Base-by-base conservation (phyloP, 2,113 vertebrate species). In the Artemisiospiza belli region DNA sequence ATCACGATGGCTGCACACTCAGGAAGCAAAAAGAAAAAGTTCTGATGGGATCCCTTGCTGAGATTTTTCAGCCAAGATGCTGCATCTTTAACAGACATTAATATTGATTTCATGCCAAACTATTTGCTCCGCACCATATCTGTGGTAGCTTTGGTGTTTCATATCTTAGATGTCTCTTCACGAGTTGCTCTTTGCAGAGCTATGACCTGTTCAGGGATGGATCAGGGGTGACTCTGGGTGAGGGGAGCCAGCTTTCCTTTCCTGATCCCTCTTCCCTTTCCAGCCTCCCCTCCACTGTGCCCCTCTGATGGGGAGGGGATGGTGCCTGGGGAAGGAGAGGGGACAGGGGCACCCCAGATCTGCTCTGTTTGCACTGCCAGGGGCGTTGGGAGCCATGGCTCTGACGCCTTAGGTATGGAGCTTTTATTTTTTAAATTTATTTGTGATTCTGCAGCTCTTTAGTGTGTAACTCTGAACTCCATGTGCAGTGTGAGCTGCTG, bases 401-500 rank as follows among this genome's bases (percentile, higher is more conserved):
- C 28, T 43, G 59, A n/a, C 52, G 59, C 59, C 18, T n/a, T 5
- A 10, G 19, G 37, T 18, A 28, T 28, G 28, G 0, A 79, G 39
- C 8, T 54, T 35, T 35, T 43, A 0, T 18, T 11, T 35, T 43
- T 54, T 64, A 15, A 30, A 41, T 41, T 15, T 41, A 41, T 41
- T 15, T 41, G 41, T 41, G 41, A 41, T 41, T 12, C 41, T 41
- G 41, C 41, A 41, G 18, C 1, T 78, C 24, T 43, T 64, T 2
- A 54, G 37, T 28, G 9, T 0, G 0, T 4, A 9, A 35, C 47
- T 54, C 47, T 1, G 1, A 78, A 18, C 47, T 13, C 59, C 30
- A 28, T 1, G 5, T 0, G 0, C 59, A 54, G 59, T 13, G 30
- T 1, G 11, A 52, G 59, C 59, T 78, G 59, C 47, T 64, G 59